phyloP scores from a whole-genome alignment of 2,888 invertebrate genomes.

The Eupithecia inturbata region DNA sequence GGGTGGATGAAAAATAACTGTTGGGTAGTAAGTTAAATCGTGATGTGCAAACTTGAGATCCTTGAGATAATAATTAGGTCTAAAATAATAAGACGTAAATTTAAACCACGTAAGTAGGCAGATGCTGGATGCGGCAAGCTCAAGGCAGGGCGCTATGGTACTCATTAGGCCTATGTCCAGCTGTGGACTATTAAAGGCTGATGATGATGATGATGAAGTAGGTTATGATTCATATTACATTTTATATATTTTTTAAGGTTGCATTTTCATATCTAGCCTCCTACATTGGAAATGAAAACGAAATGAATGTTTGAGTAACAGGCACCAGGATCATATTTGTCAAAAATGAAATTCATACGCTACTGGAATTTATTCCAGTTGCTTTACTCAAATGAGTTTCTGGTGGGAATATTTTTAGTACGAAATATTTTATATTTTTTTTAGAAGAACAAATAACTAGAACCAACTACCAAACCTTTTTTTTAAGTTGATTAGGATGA shows the following conservation, averaged over 20 bases:
- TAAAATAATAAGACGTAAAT: neutral
- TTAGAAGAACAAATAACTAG: neutral
- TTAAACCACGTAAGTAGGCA: neutral
- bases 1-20: neutral
- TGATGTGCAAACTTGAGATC: neutral
- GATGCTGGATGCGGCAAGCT: too few species aligned
- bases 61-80: neutral
- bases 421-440: neutral
- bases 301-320: conserved; percentile 36
- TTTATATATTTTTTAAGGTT: neutral
- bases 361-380: conserved; percentile 22
- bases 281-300: conserved; percentile 29
- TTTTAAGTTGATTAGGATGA: neutral
- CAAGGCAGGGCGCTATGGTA: neutral
- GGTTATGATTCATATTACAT: too few species aligned
- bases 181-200: neutral
- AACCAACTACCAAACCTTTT: neutral
- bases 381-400: conserved; percentile 26
- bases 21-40: neutral
- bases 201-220: neutral
- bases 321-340: conserved; percentile 29
- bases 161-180: neutral
- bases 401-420: conserved; percentile 10
- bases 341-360: conserved; percentile 30
- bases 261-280: neutral